Base-by-base conservation (phyloP, 92 coral and sea anemone species). In the Paragorgia papillata region DNA sequence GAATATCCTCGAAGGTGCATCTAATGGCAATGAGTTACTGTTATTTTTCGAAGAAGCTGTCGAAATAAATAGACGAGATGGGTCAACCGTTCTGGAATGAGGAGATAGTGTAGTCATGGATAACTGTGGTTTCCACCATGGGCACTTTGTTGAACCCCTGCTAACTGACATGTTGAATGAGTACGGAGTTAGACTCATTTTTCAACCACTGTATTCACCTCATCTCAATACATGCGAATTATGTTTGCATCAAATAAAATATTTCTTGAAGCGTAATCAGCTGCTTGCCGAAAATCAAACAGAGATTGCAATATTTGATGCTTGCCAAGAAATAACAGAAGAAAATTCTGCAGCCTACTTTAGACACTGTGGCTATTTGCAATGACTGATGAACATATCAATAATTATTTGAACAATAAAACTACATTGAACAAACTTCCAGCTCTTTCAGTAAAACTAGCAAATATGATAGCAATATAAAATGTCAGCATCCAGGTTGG, bases 161-260 rank as follows among this genome's bases (percentile, higher is more conserved):
- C 75, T 83, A 3, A 62, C 74, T 55, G 70, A 76, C 59, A 29
- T 84, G 76, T 58, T 57, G 4, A 62, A 65, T 59, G 69, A 31
- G 66, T 51, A 69, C 39, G 80, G 83, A 44, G 66, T 74, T 53
- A 69, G 53, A 32, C 55, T 85, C 37, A 22, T 84, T 17, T 73
- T 62, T 80, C 88, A 73, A 46, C 85, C 85, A 34, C 82, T 62
- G 13, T 65, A 65, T 71, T 67, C 62, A 39, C 88, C 84, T 1
- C 75, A 59, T 48, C 43, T 39, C 18, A 83, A 83, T 59, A 75
- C 83, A 28, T 83, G 88, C 57, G 81, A 79, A 59, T 84, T 57
- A 22, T 79, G 88, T 18, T 84, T 84, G 31, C 60, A 64, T 44
- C 62, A 14, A 28, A 59, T 81, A 50, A 81, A 81, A 81, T 67